A percentile compares a stretch with the other conserved stretches of the same genome.
Conservation (phyloP, 2,797 vertebrate species). For the Chelmon rostratus region DNA sequence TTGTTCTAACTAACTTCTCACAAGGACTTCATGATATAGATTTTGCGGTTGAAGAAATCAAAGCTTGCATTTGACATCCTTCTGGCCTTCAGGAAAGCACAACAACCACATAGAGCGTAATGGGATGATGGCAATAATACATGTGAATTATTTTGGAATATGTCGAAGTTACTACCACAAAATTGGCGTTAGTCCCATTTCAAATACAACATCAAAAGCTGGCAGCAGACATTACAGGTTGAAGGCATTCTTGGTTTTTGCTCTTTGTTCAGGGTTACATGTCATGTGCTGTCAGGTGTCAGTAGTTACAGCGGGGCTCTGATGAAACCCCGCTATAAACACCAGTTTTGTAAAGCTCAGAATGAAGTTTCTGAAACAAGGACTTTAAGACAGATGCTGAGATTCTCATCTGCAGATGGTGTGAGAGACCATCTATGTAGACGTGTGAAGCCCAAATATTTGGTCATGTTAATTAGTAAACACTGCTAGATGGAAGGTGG, state of each 20-base stretch:
- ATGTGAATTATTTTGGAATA: neutral
- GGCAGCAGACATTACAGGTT: neutral
- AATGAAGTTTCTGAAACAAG: constrained; percentile 3
- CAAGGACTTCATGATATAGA: constrained; percentile 16
- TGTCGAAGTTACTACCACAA: neutral
- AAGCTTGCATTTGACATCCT: neutral
- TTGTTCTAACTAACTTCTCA: neutral
- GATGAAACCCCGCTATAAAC: neutral
- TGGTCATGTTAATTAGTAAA: constrained; percentile 19
- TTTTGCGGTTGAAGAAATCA: constrained; percentile 13
- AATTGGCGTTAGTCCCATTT: neutral
- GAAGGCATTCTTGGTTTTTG: neutral
- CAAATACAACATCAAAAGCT: neutral
- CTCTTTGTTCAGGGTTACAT: neutral
- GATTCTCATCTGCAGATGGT: constrained; percentile 13
- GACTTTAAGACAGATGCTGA: neutral
- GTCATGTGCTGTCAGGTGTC: neutral
- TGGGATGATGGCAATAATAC: no score
- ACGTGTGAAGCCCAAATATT: constrained; percentile 21
- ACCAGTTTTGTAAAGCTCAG: neutral
- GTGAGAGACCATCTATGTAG: neutral
- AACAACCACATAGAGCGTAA: neutral
- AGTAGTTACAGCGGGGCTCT: neutral
- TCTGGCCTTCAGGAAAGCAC: neutral
- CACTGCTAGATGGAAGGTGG: neutral